Percentiles rank a stretch among this genome's conserved stretches.
Conservation (phyloP, 2,797 vertebrate species). For the Taenioides sp. region DNA sequence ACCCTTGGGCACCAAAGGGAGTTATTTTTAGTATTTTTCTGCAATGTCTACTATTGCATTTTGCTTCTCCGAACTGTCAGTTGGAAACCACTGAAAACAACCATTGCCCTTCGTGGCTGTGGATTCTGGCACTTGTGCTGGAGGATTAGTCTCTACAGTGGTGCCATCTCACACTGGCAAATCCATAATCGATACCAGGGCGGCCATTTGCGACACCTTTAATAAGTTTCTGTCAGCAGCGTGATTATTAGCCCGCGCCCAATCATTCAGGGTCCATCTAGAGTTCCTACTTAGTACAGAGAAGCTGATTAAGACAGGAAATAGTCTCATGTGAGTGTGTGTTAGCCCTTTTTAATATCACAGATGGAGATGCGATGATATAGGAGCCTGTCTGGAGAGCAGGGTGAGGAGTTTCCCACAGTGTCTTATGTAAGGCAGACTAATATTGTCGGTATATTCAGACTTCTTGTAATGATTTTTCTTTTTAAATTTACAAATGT, state of each 20-base stretch:
- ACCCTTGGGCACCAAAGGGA: background rate
- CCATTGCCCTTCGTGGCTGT: background rate
- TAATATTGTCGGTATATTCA: constrained; percentile 52
- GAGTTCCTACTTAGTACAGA: constrained; percentile 22
- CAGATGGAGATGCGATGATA: constrained; percentile 61
- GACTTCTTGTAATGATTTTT: constrained; percentile 49
- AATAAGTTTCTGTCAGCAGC: constrained; percentile 43
- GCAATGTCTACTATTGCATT: background rate
- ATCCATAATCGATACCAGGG: constrained; percentile 26
- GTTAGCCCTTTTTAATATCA: constrained; percentile 61
- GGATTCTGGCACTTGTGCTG: constrained; percentile 1
- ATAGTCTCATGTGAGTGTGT: constrained; percentile 34
- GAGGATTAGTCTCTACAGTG: constrained; percentile 25
- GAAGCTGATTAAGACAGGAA: constrained; percentile 34
- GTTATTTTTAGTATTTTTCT: background rate
- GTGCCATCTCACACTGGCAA: constrained; percentile 17
- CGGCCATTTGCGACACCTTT: constrained; percentile 37
- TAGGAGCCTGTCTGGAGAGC: constrained; percentile 31
- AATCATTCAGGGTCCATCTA: constrained; percentile 43
- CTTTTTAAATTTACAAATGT: constrained; percentile 15
- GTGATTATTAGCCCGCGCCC: constrained; percentile 36
- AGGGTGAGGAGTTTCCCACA: constrained; percentile 67
- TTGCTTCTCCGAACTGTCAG: background rate
- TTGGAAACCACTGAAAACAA: background rate
- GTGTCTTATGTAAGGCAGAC: constrained; percentile 52